Evolutionary conservation across 2,797 vertebrate species (phyloP).

Genomic region (Oceanodroma leucorhoa): DNA sequence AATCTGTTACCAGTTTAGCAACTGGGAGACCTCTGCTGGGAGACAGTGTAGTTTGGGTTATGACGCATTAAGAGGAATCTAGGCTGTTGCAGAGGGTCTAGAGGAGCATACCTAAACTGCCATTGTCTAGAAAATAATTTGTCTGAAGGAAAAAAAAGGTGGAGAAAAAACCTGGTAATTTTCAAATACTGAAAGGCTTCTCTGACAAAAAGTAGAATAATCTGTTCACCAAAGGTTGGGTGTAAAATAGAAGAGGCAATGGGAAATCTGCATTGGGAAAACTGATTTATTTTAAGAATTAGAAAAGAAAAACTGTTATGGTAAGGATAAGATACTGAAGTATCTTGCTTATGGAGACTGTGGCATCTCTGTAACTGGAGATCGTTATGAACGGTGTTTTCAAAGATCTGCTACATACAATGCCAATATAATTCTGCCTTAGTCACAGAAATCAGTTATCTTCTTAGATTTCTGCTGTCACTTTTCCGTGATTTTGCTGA

Average conservation of each 20-base stretch:
- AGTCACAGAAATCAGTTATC: neutral
- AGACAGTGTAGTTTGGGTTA: neutral
- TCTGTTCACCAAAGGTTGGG: neutral
- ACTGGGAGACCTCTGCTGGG: neutral
- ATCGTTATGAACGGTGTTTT: fast-evolving
- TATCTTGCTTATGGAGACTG: neutral
- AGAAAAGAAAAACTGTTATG: neutral
- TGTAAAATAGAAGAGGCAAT: neutral
- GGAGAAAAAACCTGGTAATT: neutral
- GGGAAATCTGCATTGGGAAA: neutral
- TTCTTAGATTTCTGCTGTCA: neutral
- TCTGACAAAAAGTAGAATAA: neutral
- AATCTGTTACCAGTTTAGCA: neutral
- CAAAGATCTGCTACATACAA: neutral
- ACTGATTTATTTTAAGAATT: neutral
- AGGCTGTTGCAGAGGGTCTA: neutral
- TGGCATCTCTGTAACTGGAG: neutral
- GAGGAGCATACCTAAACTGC: neutral
- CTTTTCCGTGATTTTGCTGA: neutral
- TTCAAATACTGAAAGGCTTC: neutral
- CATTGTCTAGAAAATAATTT: neutral
- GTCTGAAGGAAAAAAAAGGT: neutral
- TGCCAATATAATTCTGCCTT: neutral
- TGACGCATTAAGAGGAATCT: neutral
- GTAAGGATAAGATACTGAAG: neutral